Evolutionary conservation across 2,113 vertebrate species (phyloP), one percentile per base, ranked within the genome.

Genomic region (Osmerus mordax): DNA sequence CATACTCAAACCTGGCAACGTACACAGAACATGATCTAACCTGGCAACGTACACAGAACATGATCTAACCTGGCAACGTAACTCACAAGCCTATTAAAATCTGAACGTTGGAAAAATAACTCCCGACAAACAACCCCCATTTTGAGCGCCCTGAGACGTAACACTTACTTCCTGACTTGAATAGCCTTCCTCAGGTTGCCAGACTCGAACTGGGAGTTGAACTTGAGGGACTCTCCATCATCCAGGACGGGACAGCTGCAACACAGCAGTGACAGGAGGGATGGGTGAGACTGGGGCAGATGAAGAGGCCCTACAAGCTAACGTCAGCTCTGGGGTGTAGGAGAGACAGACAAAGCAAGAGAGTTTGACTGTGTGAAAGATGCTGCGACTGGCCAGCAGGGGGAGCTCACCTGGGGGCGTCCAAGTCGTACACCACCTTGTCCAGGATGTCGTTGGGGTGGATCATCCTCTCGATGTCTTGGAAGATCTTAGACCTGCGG

Each of bases 191-290:
- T 94, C 36, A 99, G 89, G 85, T 99, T 99, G 69, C 97, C 97
- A 74, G 96, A 99, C 88, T 99, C 97, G 90, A 99, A 99, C 90
- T 94, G 95, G 23, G 97, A 99, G 88, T 97, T 99, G 89, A 98
- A 99, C 87, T 95, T 99, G 85, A 99, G 91, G 65, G 95, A 86
- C 79, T 97, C 96, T 54, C 92, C 93, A 55, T 92, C 92, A 69
- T 98, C 94, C 75, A 93, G 90, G 71, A 94, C 68, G 8, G 87
- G 83, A 73, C 77, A 95, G 84, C 97, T 98, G 15, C 29, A 80
- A 87, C 14, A 61, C 32, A 14, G 73, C 1, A 51, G 19, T 23
- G 6, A 67, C 47, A 14, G 72, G 2, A 54, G 19, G 61, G 2
- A 14, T 32, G 61, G 2, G 14, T 32, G 28, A 16, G 55, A 65